Percentiles rank a stretch among this genome's conserved stretches.
Conservation (phyloP, 2,113 vertebrate species). For the Anoplopoma fimbria region DNA sequence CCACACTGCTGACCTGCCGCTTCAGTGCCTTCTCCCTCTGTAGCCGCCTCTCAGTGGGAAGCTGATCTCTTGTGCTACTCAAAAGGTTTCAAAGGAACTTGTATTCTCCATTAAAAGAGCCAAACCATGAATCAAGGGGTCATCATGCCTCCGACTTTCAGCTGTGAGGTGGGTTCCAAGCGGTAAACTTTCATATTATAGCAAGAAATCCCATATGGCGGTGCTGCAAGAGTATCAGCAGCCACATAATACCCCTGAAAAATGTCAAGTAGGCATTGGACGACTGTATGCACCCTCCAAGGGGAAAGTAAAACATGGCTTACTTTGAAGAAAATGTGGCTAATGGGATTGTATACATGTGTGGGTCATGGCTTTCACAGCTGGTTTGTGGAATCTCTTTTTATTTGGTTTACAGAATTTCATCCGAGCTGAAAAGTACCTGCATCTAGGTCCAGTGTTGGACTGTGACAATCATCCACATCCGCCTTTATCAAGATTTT, state of each 20-base stretch:
- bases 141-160: slow-evolving; percentile 11
- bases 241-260: slow-evolving; percentile 15
- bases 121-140: slow-evolving; percentile 39
- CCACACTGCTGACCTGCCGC: slow-evolving; percentile 49
- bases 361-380: slow-evolving; percentile 82
- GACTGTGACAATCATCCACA: slow-evolving; percentile 64
- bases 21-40: slow-evolving; percentile 40
- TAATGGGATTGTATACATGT: slow-evolving; percentile 58
- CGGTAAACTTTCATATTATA: slow-evolving; percentile 25
- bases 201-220: slow-evolving; percentile 26
- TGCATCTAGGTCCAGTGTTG: slow-evolving; percentile 76
- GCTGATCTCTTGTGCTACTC: slow-evolving; percentile 47
- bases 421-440: slow-evolving; percentile 82
- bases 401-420: slow-evolving; percentile 83
- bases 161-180: slow-evolving; percentile 10
- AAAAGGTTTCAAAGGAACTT: slow-evolving; percentile 51
- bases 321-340: slow-evolving; percentile 54
- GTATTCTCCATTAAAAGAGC: slow-evolving; percentile 35
- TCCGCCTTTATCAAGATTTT: slow-evolving; percentile 34
- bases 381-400: slow-evolving; percentile 82
- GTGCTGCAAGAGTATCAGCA: slow-evolving; percentile 22
- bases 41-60: slow-evolving; percentile 11
- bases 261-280: slow-evolving; percentile 39
- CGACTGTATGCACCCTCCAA: not conserved
- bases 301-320: slow-evolving; percentile 34